Evolutionary conservation across 2,113 vertebrate species (phyloP), one percentile per base, ranked within the genome.

Genomic region (Canis aureus): DNA sequence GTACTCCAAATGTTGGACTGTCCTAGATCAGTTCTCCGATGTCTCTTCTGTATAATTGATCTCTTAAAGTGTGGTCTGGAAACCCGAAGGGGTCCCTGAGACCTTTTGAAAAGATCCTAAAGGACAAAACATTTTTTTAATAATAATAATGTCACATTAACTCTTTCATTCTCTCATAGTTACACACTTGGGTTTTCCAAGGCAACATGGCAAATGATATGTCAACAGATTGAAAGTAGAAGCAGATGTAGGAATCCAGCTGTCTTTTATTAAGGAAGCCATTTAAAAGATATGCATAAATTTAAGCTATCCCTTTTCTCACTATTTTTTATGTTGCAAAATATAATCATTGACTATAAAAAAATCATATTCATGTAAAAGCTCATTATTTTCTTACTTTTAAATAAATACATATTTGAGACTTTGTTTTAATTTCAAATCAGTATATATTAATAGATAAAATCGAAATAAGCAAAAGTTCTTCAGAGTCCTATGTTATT

Each of bases 401-500:
- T 66, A 73, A 73, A 81, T 74, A 25, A 87, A 78, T 64, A 86
- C 2, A n/a, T 66, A 55, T 38, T 80, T 86, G 29, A 87, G 23
- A 87, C 29, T 23, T 91, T 84, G 67, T 74, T 81, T 67, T 81
- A 66, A 67, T 91, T 87, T 87, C 19, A 25, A 95, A 73, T 55
- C 9, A 57, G 19, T 57, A 32, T 25, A 73, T 86, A 62, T 71
- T 76, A 84, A 78, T 32, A 87, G 23, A 81, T 19, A 82, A 73
- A 87, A 91, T 2, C 29, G 51, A 87, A 10, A 59, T 25, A 82
- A 74, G 4, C 43, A 80, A 80, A 64, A 73, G 22, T 4, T 74
- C 35, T 94, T 86, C 35, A 71, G 64, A 71, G 0, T 49, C 32
- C 8, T 60, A 62, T 32, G 11, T 94, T 67, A 15, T 38, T 55